Evolutionary conservation across 2,113 vertebrate species (phyloP).

Genomic region (Ramphastos sulfuratus): DNA sequence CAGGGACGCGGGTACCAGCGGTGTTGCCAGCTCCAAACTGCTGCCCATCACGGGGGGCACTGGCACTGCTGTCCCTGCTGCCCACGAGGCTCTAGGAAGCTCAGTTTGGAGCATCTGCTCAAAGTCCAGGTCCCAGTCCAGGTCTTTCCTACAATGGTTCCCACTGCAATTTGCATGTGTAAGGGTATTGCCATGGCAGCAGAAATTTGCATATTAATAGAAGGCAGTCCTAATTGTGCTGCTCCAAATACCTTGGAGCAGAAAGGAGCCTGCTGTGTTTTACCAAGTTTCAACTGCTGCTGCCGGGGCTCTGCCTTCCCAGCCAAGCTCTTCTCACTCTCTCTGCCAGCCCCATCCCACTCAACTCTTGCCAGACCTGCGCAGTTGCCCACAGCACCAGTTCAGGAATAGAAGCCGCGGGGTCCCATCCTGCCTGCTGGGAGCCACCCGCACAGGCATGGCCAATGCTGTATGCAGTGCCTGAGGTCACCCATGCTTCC

Average conservation of each 20-base stretch:
- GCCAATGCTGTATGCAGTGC: neutral
- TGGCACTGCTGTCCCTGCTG: neutral
- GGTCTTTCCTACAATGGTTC: neutral
- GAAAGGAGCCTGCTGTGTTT: neutral
- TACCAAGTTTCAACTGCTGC: neutral
- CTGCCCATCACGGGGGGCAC: fast-evolving
- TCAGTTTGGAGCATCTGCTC: neutral
- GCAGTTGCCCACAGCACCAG: fast-evolving
- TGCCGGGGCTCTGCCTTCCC: neutral
- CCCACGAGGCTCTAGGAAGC: neutral
- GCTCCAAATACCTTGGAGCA: neutral
- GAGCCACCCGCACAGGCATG: neutral
- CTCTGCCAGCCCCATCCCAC: neutral
- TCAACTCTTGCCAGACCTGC: fast-evolving
- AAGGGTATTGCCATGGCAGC: slow-evolving; percentile 25
- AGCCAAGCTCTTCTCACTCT: neutral
- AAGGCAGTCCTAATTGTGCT: slow-evolving; percentile 28
- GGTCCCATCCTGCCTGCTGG: neutral
- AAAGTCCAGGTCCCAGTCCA: neutral
- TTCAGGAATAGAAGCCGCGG: fast-evolving
- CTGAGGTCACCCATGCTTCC: neutral
- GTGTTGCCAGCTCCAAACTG: neutral
- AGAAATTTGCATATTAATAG: slow-evolving; percentile 44
- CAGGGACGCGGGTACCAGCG: neutral
- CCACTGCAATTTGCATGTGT: slow-evolving; percentile 13